A percentile compares a stretch with the other conserved stretches of the same genome.
Conservation (phyloP, 2,888 invertebrate species). For the Morinoia aosen region DNA sequence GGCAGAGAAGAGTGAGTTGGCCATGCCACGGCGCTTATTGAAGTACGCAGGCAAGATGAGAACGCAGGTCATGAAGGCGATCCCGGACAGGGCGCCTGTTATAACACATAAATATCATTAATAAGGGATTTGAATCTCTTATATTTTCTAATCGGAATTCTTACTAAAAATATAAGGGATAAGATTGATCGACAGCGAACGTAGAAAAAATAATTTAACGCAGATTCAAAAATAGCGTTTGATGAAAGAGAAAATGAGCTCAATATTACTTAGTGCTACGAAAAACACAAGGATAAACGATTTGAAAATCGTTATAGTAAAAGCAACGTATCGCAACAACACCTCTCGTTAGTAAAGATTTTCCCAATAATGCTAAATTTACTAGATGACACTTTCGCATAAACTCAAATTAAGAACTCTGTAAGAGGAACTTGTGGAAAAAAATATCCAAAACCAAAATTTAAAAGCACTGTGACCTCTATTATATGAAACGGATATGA, state of each 20-base stretch:
- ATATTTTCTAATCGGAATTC: not conserved
- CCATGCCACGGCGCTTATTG: slow-evolving; percentile 57
- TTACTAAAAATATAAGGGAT: too few species aligned
- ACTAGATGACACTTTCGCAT: not conserved
- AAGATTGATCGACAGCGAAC: too few species aligned
- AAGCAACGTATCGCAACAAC: not conserved
- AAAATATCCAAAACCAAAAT: too few species aligned
- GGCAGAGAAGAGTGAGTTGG: slow-evolving; percentile 57
- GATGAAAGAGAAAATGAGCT: too few species aligned
- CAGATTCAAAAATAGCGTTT: too few species aligned
- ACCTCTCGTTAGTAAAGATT: not conserved
- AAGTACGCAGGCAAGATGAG: slow-evolving; percentile 62
- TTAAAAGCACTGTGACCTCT: too few species aligned
- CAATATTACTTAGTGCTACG: not conserved
- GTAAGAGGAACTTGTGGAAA: too few species aligned
- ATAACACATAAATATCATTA: not conserved
- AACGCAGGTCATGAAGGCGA: slow-evolving; percentile 55
- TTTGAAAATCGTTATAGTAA: not conserved
- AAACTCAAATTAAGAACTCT: too few species aligned
- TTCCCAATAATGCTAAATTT: not conserved
- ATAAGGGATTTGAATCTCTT: not conserved
- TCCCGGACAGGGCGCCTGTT: slow-evolving; percentile 55
- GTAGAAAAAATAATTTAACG: too few species aligned
- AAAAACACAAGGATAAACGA: not conserved
- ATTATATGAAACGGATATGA: too few species aligned